Evolutionary conservation across 1,140 invertebrate species (phyloP).

Genomic region (Ylistrum balloti): DNA sequence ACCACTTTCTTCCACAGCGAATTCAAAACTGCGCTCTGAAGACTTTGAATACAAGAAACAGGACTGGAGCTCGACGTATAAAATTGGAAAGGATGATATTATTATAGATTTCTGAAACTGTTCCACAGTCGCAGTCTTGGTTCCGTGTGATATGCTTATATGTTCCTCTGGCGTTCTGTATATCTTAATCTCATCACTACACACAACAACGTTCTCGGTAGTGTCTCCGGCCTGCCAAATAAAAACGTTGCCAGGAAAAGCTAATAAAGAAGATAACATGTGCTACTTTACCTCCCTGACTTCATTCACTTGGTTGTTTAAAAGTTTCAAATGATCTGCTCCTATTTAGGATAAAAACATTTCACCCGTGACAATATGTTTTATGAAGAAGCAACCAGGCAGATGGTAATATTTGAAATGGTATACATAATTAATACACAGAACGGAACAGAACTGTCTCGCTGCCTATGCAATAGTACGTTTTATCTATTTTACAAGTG

Average conservation of each 20-base stretch:
- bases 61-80: not conserved
- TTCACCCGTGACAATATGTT: too few relatives aligned
- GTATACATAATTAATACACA: too few relatives aligned
- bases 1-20: constrained; percentile 1
- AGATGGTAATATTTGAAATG: too few relatives aligned
- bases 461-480: too few relatives aligned
- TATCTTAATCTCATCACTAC: constrained; percentile 2
- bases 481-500: not conserved
- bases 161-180: not conserved
- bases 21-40: not conserved
- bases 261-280: too few relatives aligned
- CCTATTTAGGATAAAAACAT: too few relatives aligned
- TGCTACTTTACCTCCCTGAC: too few relatives aligned
- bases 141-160: not conserved
- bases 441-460: too few relatives aligned
- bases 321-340: too few relatives aligned
- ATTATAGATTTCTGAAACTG: not conserved
- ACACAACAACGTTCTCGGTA: not conserved
- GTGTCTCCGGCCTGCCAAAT: not conserved
- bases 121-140: not conserved
- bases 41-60: not conserved
- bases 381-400: too few relatives aligned
- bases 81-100: not conserved
- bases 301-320: too few relatives aligned
- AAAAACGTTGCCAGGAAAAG: too few relatives aligned